phyloP scores from a whole-genome alignment of 2,888 invertebrate genomes.

The Lymantria monacha region DNA sequence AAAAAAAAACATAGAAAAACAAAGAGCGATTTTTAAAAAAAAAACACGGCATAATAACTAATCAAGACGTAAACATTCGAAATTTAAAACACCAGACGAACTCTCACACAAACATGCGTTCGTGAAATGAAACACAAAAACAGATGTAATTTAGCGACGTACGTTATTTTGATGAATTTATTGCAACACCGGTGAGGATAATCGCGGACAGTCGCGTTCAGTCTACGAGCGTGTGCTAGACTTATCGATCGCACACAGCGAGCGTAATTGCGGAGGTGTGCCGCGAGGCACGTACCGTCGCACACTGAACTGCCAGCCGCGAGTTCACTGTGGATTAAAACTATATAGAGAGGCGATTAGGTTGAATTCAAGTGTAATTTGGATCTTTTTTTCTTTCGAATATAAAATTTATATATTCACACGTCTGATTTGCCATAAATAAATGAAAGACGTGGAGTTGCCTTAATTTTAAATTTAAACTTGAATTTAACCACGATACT shows the following conservation, averaged over 20 bases:
- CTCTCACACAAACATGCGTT: conserved; percentile 28
- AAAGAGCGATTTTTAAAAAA: too few species aligned
- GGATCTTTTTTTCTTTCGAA: neutral
- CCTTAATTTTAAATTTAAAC: too few species aligned
- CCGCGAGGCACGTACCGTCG: conserved; percentile 57
- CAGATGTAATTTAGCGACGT: conserved; percentile 30
- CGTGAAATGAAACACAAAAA: conserved; percentile 21
- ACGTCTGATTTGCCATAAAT: too few species aligned
- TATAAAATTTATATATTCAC: neutral
- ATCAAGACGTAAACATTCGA: conserved; percentile 1
- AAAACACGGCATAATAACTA: conserved; percentile 3
- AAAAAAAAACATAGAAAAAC: conserved; percentile 6
- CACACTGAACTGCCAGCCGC: conserved; percentile 55
- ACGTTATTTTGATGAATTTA: conserved; percentile 52
- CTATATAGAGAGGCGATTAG: conserved; percentile 28
- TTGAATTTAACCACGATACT: too few species aligned
- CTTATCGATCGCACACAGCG: conserved; percentile 33
- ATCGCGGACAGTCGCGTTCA: conserved; percentile 23
- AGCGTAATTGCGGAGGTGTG: conserved; percentile 41
- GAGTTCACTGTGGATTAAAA: conserved; percentile 40
- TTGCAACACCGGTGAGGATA: conserved; percentile 18
- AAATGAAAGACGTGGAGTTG: too few species aligned
- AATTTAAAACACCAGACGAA: conserved; percentile 16
- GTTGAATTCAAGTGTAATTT: conserved; percentile 3
- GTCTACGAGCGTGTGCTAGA: conserved; percentile 31